Percentiles rank a stretch among this genome's conserved stretches.
These are phyloP conservation scores for Cephus pygmeus DNA, from an alignment of 2,888 invertebrate genomes.

Conservation along the genomic window DNA sequence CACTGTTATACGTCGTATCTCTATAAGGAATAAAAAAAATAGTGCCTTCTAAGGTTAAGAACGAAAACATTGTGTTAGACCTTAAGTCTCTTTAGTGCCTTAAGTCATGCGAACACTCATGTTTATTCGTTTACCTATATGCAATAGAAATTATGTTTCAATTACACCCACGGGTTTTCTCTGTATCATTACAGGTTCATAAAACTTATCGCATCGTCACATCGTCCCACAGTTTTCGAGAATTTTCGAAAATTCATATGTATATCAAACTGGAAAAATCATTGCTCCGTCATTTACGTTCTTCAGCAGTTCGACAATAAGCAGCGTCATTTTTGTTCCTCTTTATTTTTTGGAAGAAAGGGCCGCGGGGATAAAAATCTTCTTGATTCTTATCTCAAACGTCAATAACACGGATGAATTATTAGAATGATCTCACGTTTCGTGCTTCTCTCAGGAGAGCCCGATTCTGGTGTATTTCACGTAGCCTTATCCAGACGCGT, in stretches of 20 bases:
- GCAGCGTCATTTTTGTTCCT: background rate
- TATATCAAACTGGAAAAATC: background rate
- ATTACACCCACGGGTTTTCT: background rate
- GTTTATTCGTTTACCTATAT: conserved; percentile 29
- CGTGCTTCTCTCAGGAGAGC: background rate
- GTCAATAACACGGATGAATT: background rate
- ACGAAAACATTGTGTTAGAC: conserved; percentile 44
- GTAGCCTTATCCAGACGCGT: background rate
- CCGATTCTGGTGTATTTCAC: background rate
- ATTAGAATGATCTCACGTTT: background rate
- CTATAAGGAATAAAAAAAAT: conserved; percentile 43
- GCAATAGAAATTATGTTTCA: background rate
- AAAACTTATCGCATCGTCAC: background rate
- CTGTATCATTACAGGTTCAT: background rate
- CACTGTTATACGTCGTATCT: conserved; percentile 48
- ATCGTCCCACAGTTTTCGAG: background rate
- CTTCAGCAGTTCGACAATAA: background rate
- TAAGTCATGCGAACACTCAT: conserved; percentile 53
- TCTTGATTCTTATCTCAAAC: background rate
- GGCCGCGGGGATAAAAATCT: background rate
- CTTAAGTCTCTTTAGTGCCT: conserved; percentile 60
- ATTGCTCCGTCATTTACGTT: background rate
- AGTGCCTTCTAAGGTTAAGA: conserved; percentile 61
- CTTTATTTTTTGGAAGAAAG: background rate
- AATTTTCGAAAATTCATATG: background rate